These are phyloP conservation scores for Lysandra bellargus DNA, from an alignment of 2,888 invertebrate species.

Conservation along the genomic window DNA sequence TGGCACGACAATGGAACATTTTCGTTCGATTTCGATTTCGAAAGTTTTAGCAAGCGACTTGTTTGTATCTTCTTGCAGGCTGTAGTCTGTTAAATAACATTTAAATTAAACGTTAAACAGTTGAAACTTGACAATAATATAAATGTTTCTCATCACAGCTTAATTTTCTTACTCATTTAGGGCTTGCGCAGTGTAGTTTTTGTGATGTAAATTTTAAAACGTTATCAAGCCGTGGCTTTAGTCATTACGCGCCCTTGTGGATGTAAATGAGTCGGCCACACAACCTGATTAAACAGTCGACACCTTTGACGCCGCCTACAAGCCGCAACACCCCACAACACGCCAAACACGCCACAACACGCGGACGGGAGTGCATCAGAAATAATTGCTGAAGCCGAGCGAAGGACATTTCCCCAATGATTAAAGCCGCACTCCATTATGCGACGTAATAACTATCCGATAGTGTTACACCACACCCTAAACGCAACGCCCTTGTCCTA, in stretches of 20 bases:
- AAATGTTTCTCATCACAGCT: too few species aligned
- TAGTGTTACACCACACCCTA: slow-evolving; percentile 41
- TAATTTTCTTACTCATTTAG: too few species aligned
- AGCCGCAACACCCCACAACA: background rate
- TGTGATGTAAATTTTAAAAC: slow-evolving; percentile 26
- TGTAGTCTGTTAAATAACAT: too few species aligned
- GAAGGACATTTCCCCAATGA: slow-evolving; percentile 74
- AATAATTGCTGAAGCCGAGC: slow-evolving; percentile 49
- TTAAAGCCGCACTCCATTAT: slow-evolving; percentile 73
- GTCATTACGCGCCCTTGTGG: slow-evolving; percentile 18
- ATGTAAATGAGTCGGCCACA: slow-evolving; percentile 26
- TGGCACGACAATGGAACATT: too few species aligned
- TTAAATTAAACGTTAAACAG: too few species aligned
- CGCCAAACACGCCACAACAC: slow-evolving; percentile 20
- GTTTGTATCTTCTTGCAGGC: too few species aligned
- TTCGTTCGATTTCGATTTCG: too few species aligned
- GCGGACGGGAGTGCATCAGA: slow-evolving; percentile 42
- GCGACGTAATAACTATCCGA: slow-evolving; percentile 70
- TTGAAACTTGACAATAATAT: too few species aligned
- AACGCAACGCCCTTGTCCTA: slow-evolving; percentile 1
- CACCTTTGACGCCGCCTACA: slow-evolving; percentile 35
- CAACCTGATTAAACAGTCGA: slow-evolving; percentile 38
- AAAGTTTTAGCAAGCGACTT: too few species aligned
- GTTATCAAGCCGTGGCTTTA: background rate
- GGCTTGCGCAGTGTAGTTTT: background rate